Percentiles rank a stretch among this genome's conserved stretches.
These are phyloP conservation scores for Chesias legatella DNA, from an alignment of 2,888 invertebrate genomes.

Conservation along the genomic window DNA sequence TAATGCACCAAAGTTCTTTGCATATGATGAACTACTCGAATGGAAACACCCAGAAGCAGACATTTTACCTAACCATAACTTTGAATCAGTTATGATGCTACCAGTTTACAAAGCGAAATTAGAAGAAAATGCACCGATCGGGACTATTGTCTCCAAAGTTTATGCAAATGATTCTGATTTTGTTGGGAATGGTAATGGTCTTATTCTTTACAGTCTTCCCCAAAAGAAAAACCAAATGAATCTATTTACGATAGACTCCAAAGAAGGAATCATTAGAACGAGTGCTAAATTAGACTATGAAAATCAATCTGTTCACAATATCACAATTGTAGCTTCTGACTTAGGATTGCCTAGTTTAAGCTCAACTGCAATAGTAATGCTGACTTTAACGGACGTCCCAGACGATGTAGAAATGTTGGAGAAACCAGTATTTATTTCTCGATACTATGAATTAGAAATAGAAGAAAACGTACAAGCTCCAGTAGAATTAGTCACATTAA, in stretches of 20 bases:
- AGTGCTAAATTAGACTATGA: conserved; percentile 87
- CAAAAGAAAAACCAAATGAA: conserved; percentile 82
- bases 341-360: conserved; percentile 91
- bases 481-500: conserved; percentile 86
- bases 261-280: conserved; percentile 90
- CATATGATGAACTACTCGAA: conserved; percentile 83
- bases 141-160: conserved; percentile 86
- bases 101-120: conserved; percentile 89
- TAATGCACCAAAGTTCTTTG: conserved; percentile 89
- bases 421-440: conserved; percentile 81
- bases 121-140: conserved; percentile 87
- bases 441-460: conserved; percentile 90
- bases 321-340: conserved; percentile 91
- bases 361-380: conserved; percentile 86
- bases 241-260: conserved; percentile 90
- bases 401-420: conserved; percentile 76
- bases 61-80: conserved; percentile 72
- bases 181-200: conserved; percentile 91
- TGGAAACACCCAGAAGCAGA: conserved; percentile 72
- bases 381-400: conserved; percentile 84
- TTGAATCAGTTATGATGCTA: conserved; percentile 76
- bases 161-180: conserved; percentile 93
- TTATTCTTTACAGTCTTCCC: conserved; percentile 88
- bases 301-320: conserved; percentile 83
- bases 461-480: conserved; percentile 90